Base-by-base conservation (phyloP, 2,888 invertebrate species). In the Lissocephala sabroskyi region DNA sequence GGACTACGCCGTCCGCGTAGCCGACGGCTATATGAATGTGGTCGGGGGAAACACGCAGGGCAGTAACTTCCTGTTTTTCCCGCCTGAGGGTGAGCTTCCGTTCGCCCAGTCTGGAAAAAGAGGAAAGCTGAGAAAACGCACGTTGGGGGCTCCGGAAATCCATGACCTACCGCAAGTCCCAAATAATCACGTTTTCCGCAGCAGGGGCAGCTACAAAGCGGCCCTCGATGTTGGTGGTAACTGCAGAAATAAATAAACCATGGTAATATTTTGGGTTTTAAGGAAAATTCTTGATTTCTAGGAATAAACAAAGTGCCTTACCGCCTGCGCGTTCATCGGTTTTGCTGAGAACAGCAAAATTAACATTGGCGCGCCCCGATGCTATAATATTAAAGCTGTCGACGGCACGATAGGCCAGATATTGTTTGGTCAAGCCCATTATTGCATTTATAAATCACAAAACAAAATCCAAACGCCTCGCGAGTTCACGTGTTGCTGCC, bases 391-490 rank as follows among this genome's bases (percentile, higher is more conserved):
- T 97, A 82, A 97, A 95, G 55, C 91, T 91, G 6, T 94, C 95
- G 52, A 90, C 89, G 1, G 94, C 90, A 18, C 89, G 89, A 82
- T 94, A 98, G 42, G 96, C 91, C 62, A 97, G 87, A 88, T 98
- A 98, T 86, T 98, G 96, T 80, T 96, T 97, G 6, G 97, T 95
- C 47, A 96, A 85, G 42, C 94, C 95, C 95, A 95, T 95, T 71
- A 76, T 82, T 55, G 26, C 59, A 62, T 62, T 57, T 32, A 63
- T 41, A 43, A 36, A 29, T 23, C 13, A 43, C 14, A 61, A 54
- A 46, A 41, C 36, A 39, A 64, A 33, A 41, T 30, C 13, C 30
- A 10, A 30, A 43, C n/a, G 10, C 17, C 18, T 16, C 9, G 32
- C 40, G 32, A 30, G 37, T 41, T 60, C 78, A 77, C 71, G 78